Conservation (phyloP, 1,140 invertebrate genomes). For the Trichonephila clavipes region DNA sequence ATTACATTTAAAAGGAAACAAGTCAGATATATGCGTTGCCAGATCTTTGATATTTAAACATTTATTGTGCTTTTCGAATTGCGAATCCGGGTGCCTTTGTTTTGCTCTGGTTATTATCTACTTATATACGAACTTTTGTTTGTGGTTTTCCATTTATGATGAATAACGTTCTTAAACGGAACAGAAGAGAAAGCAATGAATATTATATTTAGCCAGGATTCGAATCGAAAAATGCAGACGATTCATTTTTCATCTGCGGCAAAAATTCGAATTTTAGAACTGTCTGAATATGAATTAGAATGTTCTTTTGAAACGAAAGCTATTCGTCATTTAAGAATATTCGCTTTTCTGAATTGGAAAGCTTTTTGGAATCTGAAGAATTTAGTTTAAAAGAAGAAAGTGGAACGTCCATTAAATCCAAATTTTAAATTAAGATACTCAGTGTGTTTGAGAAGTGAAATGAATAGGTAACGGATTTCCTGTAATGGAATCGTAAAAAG, state of each 20-base stretch:
- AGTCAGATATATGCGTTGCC: slow-evolving; percentile 26
- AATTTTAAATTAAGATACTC: slow-evolving; percentile 41
- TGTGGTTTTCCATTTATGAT: slow-evolving; percentile 34
- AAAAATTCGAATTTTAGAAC: slow-evolving; percentile 44
- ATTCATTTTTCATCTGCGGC: slow-evolving; percentile 52
- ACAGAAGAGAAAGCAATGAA: slow-evolving; percentile 56
- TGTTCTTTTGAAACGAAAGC: slow-evolving; percentile 52
- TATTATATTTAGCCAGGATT: slow-evolving; percentile 57
- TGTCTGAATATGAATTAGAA: slow-evolving; percentile 57
- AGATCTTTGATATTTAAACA: slow-evolving; percentile 55
- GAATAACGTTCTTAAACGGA: slow-evolving; percentile 43
- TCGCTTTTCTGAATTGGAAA: slow-evolving; percentile 54
- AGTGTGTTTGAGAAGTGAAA: neutral
- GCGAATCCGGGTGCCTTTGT: neutral
- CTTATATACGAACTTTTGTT: slow-evolving; percentile 52
- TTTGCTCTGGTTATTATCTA: slow-evolving; percentile 49
- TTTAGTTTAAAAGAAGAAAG: neutral
- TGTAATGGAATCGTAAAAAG: neutral
- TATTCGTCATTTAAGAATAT: slow-evolving; percentile 43
- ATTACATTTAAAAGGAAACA: slow-evolving; percentile 48
- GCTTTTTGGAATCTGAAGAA: neutral
- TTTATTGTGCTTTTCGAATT: slow-evolving; percentile 20
- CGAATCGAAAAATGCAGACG: slow-evolving; percentile 45
- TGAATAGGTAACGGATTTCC: neutral
- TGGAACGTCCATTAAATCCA: slow-evolving; percentile 50